These are phyloP conservation scores for Strix aluco DNA, from an alignment of 2,113 vertebrate species.

Conservation along the genomic window DNA sequence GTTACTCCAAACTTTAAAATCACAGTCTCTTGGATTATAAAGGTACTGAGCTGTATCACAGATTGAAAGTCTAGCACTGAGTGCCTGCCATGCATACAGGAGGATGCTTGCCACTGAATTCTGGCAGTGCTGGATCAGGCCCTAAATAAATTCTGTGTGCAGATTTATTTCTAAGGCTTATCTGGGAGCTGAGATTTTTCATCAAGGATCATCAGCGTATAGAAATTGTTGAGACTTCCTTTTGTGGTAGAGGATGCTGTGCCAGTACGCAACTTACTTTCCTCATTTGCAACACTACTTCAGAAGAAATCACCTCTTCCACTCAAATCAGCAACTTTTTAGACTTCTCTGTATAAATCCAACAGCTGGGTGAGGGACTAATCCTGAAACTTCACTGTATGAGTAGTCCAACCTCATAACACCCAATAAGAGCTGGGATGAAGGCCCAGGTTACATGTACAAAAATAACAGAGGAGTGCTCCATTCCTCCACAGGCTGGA, in stretches of 20 bases:
- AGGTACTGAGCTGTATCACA: not conserved
- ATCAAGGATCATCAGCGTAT: not conserved
- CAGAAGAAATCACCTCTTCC: not conserved
- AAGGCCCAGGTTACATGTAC: not conserved
- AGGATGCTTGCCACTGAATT: not conserved
- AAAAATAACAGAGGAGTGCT: not conserved
- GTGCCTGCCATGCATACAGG: fast-evolving
- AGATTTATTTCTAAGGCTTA: not conserved
- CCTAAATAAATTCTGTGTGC: not conserved
- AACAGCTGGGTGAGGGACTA: not conserved
- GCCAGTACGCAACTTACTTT: not conserved
- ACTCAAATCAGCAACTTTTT: not conserved
- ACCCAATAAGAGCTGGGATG: too few species aligned
- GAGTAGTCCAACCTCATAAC: not conserved
- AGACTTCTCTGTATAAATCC: not conserved
- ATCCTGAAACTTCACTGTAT: not conserved
- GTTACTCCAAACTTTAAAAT: not conserved
- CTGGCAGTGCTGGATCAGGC: not conserved
- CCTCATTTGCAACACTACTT: not conserved
- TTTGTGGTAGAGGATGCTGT: not conserved
- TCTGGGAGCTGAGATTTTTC: not conserved
- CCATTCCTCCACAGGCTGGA: not conserved
- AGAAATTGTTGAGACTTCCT: not conserved
- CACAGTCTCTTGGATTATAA: not conserved
- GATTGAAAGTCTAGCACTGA: not conserved